phyloP scores from a whole-genome alignment of 2,888 invertebrate genomes.

The Cordylochernes scorpioides region DNA sequence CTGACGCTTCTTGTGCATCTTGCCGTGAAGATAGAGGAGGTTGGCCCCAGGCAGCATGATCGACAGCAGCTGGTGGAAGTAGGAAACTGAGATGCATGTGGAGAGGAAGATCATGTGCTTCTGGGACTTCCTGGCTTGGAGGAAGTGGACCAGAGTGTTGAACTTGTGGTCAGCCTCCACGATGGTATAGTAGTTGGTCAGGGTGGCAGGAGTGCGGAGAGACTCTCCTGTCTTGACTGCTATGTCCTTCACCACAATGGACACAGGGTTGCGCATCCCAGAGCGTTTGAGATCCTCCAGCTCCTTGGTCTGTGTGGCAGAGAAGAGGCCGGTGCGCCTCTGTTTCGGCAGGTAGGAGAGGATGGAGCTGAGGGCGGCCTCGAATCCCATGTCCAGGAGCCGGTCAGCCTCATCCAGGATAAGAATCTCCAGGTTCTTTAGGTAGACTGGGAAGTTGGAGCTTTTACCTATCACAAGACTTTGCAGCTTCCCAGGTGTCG shows the following conservation, averaged over 20 bases:
- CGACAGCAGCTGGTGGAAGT: slow-evolving; percentile 43
- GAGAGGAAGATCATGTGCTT: slow-evolving; percentile 68
- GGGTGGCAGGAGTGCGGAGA: slow-evolving; percentile 25
- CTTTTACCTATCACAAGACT: slow-evolving; percentile 32
- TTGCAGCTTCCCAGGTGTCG: slow-evolving; percentile 77
- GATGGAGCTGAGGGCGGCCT: slow-evolving; percentile 53
- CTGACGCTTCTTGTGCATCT: slow-evolving; percentile 66
- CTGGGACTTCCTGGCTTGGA: slow-evolving; percentile 30
- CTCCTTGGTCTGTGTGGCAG: slow-evolving; percentile 90
- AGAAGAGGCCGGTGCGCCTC: slow-evolving; percentile 85
- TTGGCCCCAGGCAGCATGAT: slow-evolving; percentile 24
- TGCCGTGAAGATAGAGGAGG: slow-evolving; percentile 65
- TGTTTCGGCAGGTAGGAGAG: slow-evolving; percentile 70
- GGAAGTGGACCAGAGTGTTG: slow-evolving; percentile 44
- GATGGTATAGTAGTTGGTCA: slow-evolving; percentile 36
- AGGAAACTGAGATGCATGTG: slow-evolving; percentile 86
- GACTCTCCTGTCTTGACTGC: slow-evolving; percentile 33
- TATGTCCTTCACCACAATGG: slow-evolving; percentile 66
- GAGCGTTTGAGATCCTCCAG: slow-evolving; percentile 68
- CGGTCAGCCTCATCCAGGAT: slow-evolving; percentile 91
- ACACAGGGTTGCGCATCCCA: slow-evolving; percentile 70
- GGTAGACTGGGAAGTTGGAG: slow-evolving; percentile 3
- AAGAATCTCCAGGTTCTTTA: slow-evolving; percentile 37
- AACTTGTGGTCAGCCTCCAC: slow-evolving; percentile 39
- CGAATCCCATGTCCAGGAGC: slow-evolving; percentile 72